A percentile compares a stretch with the other conserved stretches of the same genome.
Evolutionary conservation across 2,797 vertebrate genomes (phyloP).

Genomic region (Ispidina picta): DNA sequence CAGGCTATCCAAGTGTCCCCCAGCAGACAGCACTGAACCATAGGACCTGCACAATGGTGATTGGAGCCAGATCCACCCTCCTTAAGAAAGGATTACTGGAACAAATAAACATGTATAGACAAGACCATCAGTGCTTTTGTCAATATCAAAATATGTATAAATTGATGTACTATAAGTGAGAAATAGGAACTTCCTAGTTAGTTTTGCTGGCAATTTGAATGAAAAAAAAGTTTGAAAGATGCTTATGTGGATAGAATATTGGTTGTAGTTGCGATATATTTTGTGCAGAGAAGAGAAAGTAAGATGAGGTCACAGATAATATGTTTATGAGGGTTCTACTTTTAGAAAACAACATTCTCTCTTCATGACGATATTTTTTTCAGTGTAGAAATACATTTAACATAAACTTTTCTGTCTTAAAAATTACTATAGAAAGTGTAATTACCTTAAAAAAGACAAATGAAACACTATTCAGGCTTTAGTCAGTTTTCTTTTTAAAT

Average conservation of each 20-base stretch:
- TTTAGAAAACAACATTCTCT: neutral
- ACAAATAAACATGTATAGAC: neutral
- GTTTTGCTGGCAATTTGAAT: neutral
- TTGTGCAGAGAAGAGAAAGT: neutral
- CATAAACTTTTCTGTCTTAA: neutral
- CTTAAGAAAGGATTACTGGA: neutral
- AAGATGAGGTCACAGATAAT: neutral
- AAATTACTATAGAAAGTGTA: neutral
- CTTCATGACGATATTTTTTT: neutral
- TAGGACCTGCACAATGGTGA: fast-evolving
- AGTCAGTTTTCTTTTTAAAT: neutral
- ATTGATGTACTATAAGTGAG: neutral
- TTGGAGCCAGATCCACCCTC: neutral
- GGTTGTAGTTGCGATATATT: neutral
- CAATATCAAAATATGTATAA: neutral
- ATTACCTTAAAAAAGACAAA: neutral
- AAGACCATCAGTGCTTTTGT: neutral
- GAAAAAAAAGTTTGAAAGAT: neutral
- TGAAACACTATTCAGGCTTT: neutral
- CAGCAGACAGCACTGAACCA: neutral
- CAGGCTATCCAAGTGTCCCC: neutral
- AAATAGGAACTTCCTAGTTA: neutral
- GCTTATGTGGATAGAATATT: neutral
- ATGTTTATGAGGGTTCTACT: neutral
- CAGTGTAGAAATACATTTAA: neutral